Evolutionary conservation across 2,888 invertebrate genomes (phyloP).

Genomic region (Chelonus formosanus): DNA sequence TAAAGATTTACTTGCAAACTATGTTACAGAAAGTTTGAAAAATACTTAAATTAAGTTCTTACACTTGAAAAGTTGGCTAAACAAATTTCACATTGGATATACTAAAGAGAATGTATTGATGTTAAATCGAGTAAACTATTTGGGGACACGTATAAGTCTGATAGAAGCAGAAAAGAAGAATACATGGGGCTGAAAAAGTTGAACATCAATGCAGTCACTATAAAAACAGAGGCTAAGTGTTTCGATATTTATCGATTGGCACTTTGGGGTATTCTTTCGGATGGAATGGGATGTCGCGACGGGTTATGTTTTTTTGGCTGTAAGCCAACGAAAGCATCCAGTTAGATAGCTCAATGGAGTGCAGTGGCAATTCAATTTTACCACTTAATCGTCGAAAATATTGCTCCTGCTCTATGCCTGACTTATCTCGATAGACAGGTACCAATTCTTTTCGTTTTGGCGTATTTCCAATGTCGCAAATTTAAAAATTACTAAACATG

Average conservation of each 20-base stretch:
- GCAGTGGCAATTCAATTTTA: conserved; percentile 55
- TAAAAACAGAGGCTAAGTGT: conserved; percentile 59
- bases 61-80: conserved; percentile 11
- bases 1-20: conserved; percentile 4
- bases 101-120: conserved; percentile 3
- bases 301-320: conserved; percentile 56
- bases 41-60: conserved; percentile 2
- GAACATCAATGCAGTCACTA: conserved; percentile 45
- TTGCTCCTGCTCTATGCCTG: conserved; percentile 43
- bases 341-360: conserved; percentile 32
- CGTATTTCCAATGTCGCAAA: conserved; percentile 9
- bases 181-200: conserved; percentile 15
- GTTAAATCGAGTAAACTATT: conserved; percentile 17
- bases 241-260: conserved; percentile 61
- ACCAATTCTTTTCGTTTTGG: conserved; percentile 6
- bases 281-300: conserved; percentile 18
- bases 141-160: no score
- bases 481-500: conserved; percentile 1
- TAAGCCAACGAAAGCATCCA: conserved; percentile 54
- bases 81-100: conserved; percentile 8
- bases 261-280: conserved; percentile 44
- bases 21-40: conserved; percentile 9
- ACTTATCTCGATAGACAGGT: conserved; percentile 21
- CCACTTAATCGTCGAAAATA: conserved; percentile 58
- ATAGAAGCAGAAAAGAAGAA: conserved; percentile 15